Percentiles rank a stretch among this genome's conserved stretches.
These are phyloP conservation scores for Drosophila birchii DNA, from an alignment of 2,888 invertebrate genomes.

Conservation along the genomic window DNA sequence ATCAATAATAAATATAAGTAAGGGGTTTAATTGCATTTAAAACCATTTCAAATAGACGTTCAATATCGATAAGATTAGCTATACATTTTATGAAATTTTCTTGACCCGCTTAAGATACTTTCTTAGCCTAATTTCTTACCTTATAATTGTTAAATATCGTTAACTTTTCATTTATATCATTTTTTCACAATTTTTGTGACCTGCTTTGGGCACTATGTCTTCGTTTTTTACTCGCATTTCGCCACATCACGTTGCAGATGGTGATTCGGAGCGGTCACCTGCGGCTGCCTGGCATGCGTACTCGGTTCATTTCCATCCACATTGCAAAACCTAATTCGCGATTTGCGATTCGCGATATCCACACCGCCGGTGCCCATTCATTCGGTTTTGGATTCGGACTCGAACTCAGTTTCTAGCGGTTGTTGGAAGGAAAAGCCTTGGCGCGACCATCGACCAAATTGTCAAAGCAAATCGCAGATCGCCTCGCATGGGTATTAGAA, in stretches of 20 bases:
- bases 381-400: conserved; percentile 29
- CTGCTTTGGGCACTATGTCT: not conserved
- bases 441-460: conserved; percentile 59
- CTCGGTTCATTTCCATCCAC: conserved; percentile 38
- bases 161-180: not conserved
- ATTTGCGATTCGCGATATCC: conserved; percentile 51
- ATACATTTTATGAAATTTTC: not conserved
- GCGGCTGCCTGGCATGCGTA: conserved; percentile 66
- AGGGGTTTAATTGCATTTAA: no score
- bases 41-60: no score
- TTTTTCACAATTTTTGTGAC: not conserved
- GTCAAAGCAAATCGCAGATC: conserved; percentile 13
- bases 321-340: conserved; percentile 46
- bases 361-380: conserved; percentile 52
- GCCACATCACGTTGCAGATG: conserved; percentile 63
- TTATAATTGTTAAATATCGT: not conserved
- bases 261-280: conserved; percentile 63
- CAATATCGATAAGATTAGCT: no score
- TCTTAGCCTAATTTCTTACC: no score
- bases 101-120: no score
- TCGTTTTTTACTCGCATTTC: not conserved
- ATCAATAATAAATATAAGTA: no score
- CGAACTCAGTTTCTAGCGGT: conserved; percentile 58
- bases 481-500: not conserved
- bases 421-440: conserved; percentile 70